These are phyloP conservation scores for Lordiphosa collinella DNA, from an alignment of 1,140 invertebrate species.

Conservation along the genomic window DNA sequence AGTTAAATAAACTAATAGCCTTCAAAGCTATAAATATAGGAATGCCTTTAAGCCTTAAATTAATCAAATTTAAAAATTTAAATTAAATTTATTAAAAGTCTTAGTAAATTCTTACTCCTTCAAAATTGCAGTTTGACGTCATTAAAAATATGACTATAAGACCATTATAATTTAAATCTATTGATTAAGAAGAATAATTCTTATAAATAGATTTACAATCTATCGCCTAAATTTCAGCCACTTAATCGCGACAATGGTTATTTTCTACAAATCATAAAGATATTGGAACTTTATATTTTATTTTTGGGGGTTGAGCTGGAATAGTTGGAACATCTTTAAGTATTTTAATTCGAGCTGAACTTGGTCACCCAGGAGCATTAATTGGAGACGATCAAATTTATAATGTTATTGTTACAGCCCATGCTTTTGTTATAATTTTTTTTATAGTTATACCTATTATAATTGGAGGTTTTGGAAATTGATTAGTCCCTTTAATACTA, in stretches of 20 bases:
- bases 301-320: slow-evolving; percentile 85
- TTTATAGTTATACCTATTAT: slow-evolving; percentile 88
- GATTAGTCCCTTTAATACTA: slow-evolving; percentile 87
- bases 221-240: slow-evolving; percentile 81
- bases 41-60: slow-evolving; percentile 80
- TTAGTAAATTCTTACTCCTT: slow-evolving; percentile 66
- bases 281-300: slow-evolving; percentile 88
- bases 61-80: too few relatives aligned
- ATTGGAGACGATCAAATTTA: slow-evolving; percentile 86
- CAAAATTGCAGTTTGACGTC: slow-evolving; percentile 82
- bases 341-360: slow-evolving; percentile 85
- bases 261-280: slow-evolving; percentile 88
- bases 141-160: slow-evolving; percentile 81
- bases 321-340: slow-evolving; percentile 84
- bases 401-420: slow-evolving; percentile 86
- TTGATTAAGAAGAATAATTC: slow-evolving; percentile 80
- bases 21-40: slow-evolving; percentile 82
- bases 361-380: slow-evolving; percentile 82
- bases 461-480: slow-evolving; percentile 90
- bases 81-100: slow-evolving; percentile 44
- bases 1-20: slow-evolving; percentile 82
- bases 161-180: slow-evolving; percentile 23
- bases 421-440: slow-evolving; percentile 90
- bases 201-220: slow-evolving; percentile 82
- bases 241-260: slow-evolving; percentile 82